Conservation (phyloP, 2,113 vertebrate species). For the Zingel zingel region DNA sequence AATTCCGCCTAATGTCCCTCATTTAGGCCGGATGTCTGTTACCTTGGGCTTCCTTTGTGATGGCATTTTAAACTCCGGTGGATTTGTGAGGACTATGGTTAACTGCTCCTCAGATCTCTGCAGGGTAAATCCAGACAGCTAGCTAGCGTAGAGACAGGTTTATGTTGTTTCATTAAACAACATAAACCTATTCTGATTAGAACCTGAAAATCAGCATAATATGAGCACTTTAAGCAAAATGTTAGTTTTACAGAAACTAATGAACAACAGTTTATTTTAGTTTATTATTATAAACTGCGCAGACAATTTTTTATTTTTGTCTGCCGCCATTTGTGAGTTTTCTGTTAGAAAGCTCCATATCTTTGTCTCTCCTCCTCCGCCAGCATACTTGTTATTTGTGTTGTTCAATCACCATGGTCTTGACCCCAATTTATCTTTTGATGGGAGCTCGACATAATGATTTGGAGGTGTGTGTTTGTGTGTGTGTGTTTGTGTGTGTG, state of each 20-base stretch:
- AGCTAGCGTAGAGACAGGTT: too few relatives aligned
- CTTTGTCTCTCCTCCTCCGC: slow-evolving; percentile 6
- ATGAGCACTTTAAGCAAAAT: not conserved
- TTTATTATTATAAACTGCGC: too few relatives aligned
- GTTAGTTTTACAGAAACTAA: not conserved
- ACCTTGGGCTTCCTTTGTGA: too few relatives aligned
- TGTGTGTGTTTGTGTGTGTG: not conserved
- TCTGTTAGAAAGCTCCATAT: not conserved
- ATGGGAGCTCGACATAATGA: slow-evolving; percentile 44
- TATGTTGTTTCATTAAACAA: too few relatives aligned
- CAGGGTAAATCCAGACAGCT: too few relatives aligned
- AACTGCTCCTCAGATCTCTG: too few relatives aligned
- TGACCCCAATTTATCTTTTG: slow-evolving; percentile 61
- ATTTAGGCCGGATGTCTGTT: too few relatives aligned
- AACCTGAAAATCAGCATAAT: too few relatives aligned
- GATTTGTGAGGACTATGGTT: too few relatives aligned
- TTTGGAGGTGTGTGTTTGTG: slow-evolving; percentile 24
- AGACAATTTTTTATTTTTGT: slow-evolving; percentile 18
- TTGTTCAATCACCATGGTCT: slow-evolving; percentile 47
- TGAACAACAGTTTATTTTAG: slow-evolving; percentile 3
- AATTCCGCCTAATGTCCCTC: too few relatives aligned
- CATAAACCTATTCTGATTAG: too few relatives aligned
- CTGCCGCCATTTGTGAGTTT: slow-evolving; percentile 1
- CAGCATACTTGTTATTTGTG: slow-evolving; percentile 44
- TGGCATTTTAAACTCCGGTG: too few relatives aligned